phyloP scores from a whole-genome alignment of 2,888 invertebrate genomes.

The Apomyelois bistriatella region DNA sequence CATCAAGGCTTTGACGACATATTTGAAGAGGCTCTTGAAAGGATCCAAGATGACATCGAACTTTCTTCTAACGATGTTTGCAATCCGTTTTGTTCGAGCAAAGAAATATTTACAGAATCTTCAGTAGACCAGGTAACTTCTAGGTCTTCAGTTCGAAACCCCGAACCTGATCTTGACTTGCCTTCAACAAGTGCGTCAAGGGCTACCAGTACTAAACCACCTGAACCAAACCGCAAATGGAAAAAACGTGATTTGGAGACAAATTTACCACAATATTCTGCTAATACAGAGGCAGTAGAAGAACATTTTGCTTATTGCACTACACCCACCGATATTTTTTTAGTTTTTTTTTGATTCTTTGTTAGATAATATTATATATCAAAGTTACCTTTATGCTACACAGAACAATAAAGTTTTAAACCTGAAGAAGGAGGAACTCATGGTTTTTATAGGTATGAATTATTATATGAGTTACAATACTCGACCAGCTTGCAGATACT shows the following conservation, averaged over 20 bases:
- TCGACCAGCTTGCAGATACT: conserved; percentile 19
- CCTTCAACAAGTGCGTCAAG: not conserved
- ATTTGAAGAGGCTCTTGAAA: too few species aligned
- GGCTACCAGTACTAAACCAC: too few species aligned
- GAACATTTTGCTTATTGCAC: not conserved
- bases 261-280: not conserved
- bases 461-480: not conserved
- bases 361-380: conserved; percentile 23
- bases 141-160: too few species aligned
- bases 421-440: conserved; percentile 26
- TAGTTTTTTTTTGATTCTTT: too few species aligned
- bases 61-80: not conserved
- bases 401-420: conserved; percentile 11
- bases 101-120: not conserved
- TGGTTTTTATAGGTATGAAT: conserved; percentile 26
- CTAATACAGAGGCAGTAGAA: not conserved
- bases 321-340: not conserved
- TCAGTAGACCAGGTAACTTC: too few species aligned
- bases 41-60: too few species aligned
- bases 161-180: not conserved
- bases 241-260: not conserved
- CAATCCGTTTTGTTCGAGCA: not conserved
- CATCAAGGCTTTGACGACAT: too few species aligned
- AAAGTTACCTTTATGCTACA: not conserved
- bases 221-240: not conserved